Evolutionary conservation across 1,140 invertebrate genomes (phyloP), one percentile per base, ranked within the genome.

Genomic region (Solenopsis fugax): DNA sequence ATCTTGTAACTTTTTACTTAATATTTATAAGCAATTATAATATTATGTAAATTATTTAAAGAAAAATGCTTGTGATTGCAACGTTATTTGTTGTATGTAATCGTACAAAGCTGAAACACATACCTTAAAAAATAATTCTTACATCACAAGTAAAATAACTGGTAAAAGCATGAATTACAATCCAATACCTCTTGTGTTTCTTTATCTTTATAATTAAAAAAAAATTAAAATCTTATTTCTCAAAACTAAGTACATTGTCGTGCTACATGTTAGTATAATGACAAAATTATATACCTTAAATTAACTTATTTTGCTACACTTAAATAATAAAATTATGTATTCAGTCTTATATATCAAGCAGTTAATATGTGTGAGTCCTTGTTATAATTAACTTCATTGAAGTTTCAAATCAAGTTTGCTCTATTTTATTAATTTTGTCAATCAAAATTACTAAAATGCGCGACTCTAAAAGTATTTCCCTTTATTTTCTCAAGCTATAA

Each of bases 341-440:
- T 82, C 80, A 84, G 80, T 84, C 69, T 84, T 62, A 50, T 81
- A 13, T n/a, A 71, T 45, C 16, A 56, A 72, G 50, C 37, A 54
- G 21, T 50, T 37, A 69, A 65, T 65, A 37, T 52, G n/a, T 52
- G n/a, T 45, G 21, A 45, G 1, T 7, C 0, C 45, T 41, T 18
- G 34, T 65, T 50, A 6, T 37, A 52, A 78, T 21, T 1, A 54
- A 54, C 16, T 81, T 24, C 9, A 41, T 41, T 16, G 16, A 52
- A 56, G 18, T 81, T 29, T 71, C 2, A 45, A 56, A 81, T 80
- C 7, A 7, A 62, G 24, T 75, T 37, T 37, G 7, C 4, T 37
- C 1, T n/a, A 34, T 54, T 54, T 56, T n/a, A 41, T 37, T 10
- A 56, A 41, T 21, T 56, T 21, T 56, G 9, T 21, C 0, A 10